These are phyloP conservation scores for Hyperoodon ampullatus DNA, from an alignment of 2,113 vertebrate species.

Conservation along the genomic window DNA sequence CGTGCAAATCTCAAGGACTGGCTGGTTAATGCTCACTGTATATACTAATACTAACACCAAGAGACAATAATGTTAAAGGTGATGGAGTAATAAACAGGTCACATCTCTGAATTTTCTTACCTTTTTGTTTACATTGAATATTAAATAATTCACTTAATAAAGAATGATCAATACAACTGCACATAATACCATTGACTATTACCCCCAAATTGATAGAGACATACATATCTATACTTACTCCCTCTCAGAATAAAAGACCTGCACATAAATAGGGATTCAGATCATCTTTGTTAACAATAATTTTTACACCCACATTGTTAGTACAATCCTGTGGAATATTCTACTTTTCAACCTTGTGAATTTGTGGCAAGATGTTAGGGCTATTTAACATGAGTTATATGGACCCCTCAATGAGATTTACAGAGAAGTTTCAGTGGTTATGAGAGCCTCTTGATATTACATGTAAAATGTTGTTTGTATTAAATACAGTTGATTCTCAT, in stretches of 20 bases:
- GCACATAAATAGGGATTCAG: background rate
- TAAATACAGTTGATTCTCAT: background rate
- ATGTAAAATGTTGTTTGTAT: background rate
- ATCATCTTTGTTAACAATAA: background rate
- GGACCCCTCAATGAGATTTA: background rate
- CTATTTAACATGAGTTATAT: background rate
- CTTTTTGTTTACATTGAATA: constrained; percentile 2
- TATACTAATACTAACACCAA: background rate
- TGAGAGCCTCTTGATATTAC: background rate
- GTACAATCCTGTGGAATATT: background rate
- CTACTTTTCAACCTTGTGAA: background rate
- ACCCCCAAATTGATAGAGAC: background rate
- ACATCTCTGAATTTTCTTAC: constrained; percentile 3
- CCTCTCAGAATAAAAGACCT: background rate
- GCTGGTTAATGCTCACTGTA: background rate
- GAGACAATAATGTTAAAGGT: background rate
- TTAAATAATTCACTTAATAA: constrained; percentile 12
- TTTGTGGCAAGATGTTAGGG: background rate
- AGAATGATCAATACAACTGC: background rate
- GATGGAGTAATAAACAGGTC: background rate
- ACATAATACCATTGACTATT: background rate
- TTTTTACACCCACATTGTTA: background rate
- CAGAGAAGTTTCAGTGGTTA: background rate
- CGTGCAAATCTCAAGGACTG: background rate
- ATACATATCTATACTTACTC: background rate